Evolutionary conservation across 2,797 vertebrate species (phyloP), one percentile per base, ranked within the genome.

Genomic region (Sarcophilus harrisii): DNA sequence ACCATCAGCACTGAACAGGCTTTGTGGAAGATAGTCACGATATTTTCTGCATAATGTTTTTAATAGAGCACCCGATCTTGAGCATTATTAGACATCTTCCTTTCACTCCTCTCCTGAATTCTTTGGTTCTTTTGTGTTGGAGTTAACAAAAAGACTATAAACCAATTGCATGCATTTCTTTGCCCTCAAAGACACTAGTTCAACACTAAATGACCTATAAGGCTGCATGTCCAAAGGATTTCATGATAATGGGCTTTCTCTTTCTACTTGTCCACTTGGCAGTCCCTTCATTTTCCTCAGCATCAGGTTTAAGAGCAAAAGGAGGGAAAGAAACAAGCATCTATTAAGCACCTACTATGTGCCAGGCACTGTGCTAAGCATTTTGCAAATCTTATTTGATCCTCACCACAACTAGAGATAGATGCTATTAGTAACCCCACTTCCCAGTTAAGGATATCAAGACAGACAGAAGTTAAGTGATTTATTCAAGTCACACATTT

Each of bases 31-130:
- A 21, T 9, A 81, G 73, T 81, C 73, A 81, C 73, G 73, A 45
- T 81, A 81, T 81, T 81, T 81, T 81, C 73, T 45, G 73, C 73
- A 81, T 81, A 81, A 81, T 81, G 73, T 81, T 81, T 81, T 81
- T 81, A 81, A 81, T 81, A 45, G 21, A 81, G 73, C 73, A 45
- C 73, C n/a, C 8, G 32, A 81, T 81, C 18, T 38, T 45, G 73
- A 21, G 73, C 38, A 45, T 81, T 81, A 38, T 81, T 81, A 81
- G 73, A 45, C 0, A 3, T 27, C 73, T 81, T 81, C 38, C 73
- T 45, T 45, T 81, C 38, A 45, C 38, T 45, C 73, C 73, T 81
- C 24, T 21, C 38, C 38, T 45, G 73, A 45, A 81, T 45, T 81
- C 73, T 38, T 81, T 81, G n/a, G 3, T 4, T 81, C 73, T 81